These are phyloP conservation scores for Cavia aperea DNA, from an alignment of 2,113 vertebrate species.

Conservation along the genomic window DNA sequence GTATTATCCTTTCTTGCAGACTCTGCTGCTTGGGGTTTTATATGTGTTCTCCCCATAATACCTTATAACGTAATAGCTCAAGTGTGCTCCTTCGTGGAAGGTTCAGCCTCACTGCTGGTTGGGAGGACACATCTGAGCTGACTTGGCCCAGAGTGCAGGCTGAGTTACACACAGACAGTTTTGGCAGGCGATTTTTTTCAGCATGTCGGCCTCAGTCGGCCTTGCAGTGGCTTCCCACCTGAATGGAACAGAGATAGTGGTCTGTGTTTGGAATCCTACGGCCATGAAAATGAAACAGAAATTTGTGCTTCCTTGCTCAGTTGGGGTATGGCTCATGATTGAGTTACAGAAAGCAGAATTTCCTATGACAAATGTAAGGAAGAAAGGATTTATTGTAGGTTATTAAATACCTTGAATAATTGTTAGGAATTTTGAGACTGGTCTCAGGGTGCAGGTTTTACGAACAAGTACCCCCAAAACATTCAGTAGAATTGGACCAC, in stretches of 20 bases:
- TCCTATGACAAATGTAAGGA: not conserved
- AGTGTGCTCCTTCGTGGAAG: not conserved
- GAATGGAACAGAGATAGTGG: not conserved
- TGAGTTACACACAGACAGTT: not conserved
- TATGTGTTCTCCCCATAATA: not conserved
- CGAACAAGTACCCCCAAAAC: not conserved
- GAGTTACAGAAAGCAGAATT: not conserved
- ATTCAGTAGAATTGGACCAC: not conserved
- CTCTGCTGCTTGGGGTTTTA: not conserved
- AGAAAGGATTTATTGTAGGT: not conserved
- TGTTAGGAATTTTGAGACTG: not conserved
- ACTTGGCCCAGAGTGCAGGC: not conserved
- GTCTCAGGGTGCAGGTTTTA: not conserved
- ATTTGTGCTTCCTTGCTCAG: not conserved
- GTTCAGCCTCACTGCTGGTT: not conserved
- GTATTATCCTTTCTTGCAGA: not conserved
- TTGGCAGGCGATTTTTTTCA: not conserved
- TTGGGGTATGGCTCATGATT: not conserved
- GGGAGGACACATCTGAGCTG: not conserved
- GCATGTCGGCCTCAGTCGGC: not conserved
- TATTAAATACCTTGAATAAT: not conserved
- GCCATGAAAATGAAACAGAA: not conserved
- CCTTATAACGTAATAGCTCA: not conserved
- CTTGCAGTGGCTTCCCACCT: not conserved
- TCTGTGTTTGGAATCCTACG: not conserved